Percentiles rank a stretch among this genome's conserved stretches.
These are phyloP conservation scores for Pasiphila rectangulata DNA, from an alignment of 2,888 invertebrate species.

Conservation along the genomic window DNA sequence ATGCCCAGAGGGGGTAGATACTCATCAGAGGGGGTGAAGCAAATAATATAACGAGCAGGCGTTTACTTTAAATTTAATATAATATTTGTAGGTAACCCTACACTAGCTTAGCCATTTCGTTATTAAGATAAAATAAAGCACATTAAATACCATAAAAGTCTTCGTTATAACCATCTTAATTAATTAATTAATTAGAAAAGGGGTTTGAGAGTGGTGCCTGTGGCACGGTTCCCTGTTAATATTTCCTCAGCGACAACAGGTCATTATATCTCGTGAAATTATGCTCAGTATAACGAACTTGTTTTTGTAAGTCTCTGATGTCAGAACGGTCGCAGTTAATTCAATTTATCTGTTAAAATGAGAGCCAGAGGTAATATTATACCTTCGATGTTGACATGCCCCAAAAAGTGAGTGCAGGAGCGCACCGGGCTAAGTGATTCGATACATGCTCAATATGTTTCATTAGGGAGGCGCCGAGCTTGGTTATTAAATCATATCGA, in stretches of 20 bases:
- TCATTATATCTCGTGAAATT: slow-evolving; percentile 66
- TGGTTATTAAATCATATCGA: slow-evolving; percentile 78
- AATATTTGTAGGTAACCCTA: too few relatives aligned
- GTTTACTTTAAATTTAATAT: background rate
- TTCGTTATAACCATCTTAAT: slow-evolving; percentile 67
- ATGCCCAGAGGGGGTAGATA: too few relatives aligned
- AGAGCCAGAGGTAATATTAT: slow-evolving; percentile 69
- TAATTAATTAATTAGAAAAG: slow-evolving; percentile 69
- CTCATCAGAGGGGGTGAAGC: too few relatives aligned
- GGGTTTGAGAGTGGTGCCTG: slow-evolving; percentile 49
- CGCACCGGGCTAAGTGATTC: slow-evolving; percentile 77
- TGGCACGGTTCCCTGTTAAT: slow-evolving; percentile 61
- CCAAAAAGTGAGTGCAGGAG: slow-evolving; percentile 71
- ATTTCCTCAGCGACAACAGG: slow-evolving; percentile 63
- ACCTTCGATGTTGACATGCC: slow-evolving; percentile 72
- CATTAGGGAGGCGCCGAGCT: slow-evolving; percentile 70
- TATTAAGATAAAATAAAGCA: slow-evolving; percentile 48
- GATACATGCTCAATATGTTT: slow-evolving; percentile 81
- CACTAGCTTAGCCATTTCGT: too few relatives aligned
- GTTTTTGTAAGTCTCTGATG: slow-evolving; percentile 70
- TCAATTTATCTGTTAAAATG: slow-evolving; percentile 74
- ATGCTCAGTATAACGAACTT: slow-evolving; percentile 68
- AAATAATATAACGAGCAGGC: too few relatives aligned
- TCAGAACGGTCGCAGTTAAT: slow-evolving; percentile 72
- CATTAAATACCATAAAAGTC: slow-evolving; percentile 58